Conservation (phyloP, 2,113 vertebrate genomes). For the Seriola rivoliana region DNA sequence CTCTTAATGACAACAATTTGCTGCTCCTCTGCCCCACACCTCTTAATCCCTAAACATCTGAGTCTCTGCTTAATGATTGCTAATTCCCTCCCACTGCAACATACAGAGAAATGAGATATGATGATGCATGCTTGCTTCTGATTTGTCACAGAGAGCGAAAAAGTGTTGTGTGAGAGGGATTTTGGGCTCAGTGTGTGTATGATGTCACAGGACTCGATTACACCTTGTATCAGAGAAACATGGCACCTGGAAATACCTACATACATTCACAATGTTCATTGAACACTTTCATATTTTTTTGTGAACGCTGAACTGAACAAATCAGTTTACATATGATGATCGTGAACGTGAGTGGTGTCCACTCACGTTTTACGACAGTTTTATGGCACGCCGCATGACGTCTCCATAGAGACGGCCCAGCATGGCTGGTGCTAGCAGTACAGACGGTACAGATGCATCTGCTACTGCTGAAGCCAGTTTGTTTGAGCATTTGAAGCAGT, state of each 20-base stretch:
- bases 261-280: too few relatives aligned
- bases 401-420: too few relatives aligned
- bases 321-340: too few relatives aligned
- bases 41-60: constrained; percentile 65
- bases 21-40: constrained; percentile 23
- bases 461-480: too few relatives aligned
- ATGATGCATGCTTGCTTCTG: not conserved
- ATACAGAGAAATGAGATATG: not conserved
- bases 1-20: constrained; percentile 65
- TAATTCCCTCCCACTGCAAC: constrained; percentile 45
- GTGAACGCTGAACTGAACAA: too few relatives aligned
- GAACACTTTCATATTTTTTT: too few relatives aligned
- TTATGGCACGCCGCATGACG: too few relatives aligned
- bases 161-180: not conserved
- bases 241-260: not conserved
- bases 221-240: not conserved
- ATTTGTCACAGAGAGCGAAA: not conserved
- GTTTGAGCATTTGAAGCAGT: too few relatives aligned
- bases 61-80: constrained; percentile 38
- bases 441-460: too few relatives aligned
- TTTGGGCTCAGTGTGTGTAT: not conserved
- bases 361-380: too few relatives aligned
- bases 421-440: too few relatives aligned
- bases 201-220: not conserved
- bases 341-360: too few relatives aligned